Base-by-base conservation (phyloP, 2,888 invertebrate genomes). In the Caenorhabditis sinica region DNA sequence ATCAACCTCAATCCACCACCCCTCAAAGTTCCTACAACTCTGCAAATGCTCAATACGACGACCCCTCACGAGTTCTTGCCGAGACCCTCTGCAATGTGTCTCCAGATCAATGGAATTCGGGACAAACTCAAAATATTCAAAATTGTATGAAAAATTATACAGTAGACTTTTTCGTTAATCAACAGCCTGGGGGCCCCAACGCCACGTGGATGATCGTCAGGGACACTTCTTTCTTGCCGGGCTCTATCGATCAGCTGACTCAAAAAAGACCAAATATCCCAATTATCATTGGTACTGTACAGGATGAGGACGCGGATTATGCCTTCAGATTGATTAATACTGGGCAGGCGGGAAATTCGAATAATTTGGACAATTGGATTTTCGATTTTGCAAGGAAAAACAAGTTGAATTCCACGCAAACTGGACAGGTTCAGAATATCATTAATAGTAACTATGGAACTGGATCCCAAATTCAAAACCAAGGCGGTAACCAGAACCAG, bases 221-320 rank as follows among this genome's bases (percentile, higher is more conserved):
- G 4, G 90, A 90, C 75, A 89, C 87, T 23, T 77, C 79, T 11
- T 89, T 90, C 83, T 60, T 90, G 0, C 89, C 89, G 1, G 89
- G 83, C 20, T 82, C 85, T n/a, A 82, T 87, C 15, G 87, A 88
- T 8, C 69, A 74, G 36, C 71, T 89, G 40, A 79, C 85, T 0
- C 40, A 76, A 4, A 56, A 60, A 9, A 74, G 89, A 4, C 88
- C 90, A 9, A 83, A 86, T 25, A 89, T 90, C 53, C 90, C 90
- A 15, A 87, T 90, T 68, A 89, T 90, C 13, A 89, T 90, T 20
- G 90, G 90, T 4, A 90, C 89, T 1, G 89, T 89, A 3, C 89
- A 89, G 53, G 90, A 90, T 65, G 90, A 90, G 56, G 89, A 89
- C 33, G 89, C 89, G 2, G 89, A 89, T 69, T 90, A 90, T 71